These are phyloP conservation scores for Xestobium rufovillosum DNA, from an alignment of 2,888 invertebrate species.

Conservation along the genomic window DNA sequence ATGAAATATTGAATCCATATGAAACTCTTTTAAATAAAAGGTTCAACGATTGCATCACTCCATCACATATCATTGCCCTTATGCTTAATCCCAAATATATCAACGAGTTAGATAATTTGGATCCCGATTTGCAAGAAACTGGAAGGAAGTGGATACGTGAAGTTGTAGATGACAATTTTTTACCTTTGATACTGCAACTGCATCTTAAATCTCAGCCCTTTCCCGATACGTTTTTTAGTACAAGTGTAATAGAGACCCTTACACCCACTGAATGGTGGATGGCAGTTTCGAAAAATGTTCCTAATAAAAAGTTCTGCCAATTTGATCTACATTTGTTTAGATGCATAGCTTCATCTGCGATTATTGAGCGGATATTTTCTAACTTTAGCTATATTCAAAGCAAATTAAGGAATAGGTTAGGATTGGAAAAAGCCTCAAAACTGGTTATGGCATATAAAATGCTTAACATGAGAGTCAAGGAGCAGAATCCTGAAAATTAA, in stretches of 20 bases:
- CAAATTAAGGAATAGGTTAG: conserved; percentile 1
- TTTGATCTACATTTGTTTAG: background rate
- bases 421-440: background rate
- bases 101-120: too few species aligned
- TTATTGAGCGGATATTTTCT: conserved; percentile 3
- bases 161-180: background rate
- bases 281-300: background rate
- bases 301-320: background rate
- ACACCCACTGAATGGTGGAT: background rate
- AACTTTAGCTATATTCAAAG: conserved; percentile 1
- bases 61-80: too few species aligned
- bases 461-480: too few species aligned
- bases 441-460: conserved; percentile 1
- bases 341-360: background rate
- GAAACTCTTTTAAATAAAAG: too few species aligned
- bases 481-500: too few species aligned
- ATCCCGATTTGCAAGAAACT: background rate
- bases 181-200: background rate
- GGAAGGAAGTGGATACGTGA: background rate
- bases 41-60: too few species aligned
- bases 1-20: too few species aligned
- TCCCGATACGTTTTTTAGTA: background rate
- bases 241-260: background rate
- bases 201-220: background rate
- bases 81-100: too few species aligned